Evolutionary conservation across 2,888 invertebrate species (phyloP), one percentile per base, ranked within the genome.

Genomic region (Byasa hedistus): DNA sequence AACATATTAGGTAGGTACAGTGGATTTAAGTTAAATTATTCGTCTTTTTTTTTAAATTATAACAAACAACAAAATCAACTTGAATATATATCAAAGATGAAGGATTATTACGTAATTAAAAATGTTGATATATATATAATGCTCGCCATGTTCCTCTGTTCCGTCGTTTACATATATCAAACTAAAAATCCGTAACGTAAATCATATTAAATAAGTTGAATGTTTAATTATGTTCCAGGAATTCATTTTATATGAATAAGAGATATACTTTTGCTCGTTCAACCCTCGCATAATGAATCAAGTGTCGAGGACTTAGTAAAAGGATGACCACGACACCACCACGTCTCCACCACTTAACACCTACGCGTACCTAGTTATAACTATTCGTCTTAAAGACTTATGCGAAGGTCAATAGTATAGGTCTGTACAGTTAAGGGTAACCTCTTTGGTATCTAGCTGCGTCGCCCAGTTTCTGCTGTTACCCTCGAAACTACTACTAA

Each of bases 261-360:
- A 88, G 87, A 75, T 72, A 88, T 88, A 87, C 86, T 86, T 89
- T 87, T 75, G 77, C 73, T 87, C 89, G 78, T 84, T 89, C 89
- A 87, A 84, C 87, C 89, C 89, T 89, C 88, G 89, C 79, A 83
- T 36, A 80, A 81, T 77, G 71, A 82, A 79, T 77, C 73, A 70
- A 71, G 39, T 76, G 76, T 10, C 36, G 58, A 58, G 58, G 52
- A 58, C 64, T 48, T 39, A 39, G 21, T 39, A 62, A 19, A 76
- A 75, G 7, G 44, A 59, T 75, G 77, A 77, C 76, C 69, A 72
- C 66, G 21, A 15, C 48, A 48, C 48, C 73, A 65, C 57, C 64
- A 36, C 54, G 61, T 52, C 22, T 36, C 56, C 57, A 57, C 57
- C 57, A 52, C 24, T 67, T 68, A 65, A 27, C 60, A 51, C 68